Evolutionary conservation across 2,797 vertebrate species (phyloP).

Genomic region (Macropodus opercularis): DNA sequence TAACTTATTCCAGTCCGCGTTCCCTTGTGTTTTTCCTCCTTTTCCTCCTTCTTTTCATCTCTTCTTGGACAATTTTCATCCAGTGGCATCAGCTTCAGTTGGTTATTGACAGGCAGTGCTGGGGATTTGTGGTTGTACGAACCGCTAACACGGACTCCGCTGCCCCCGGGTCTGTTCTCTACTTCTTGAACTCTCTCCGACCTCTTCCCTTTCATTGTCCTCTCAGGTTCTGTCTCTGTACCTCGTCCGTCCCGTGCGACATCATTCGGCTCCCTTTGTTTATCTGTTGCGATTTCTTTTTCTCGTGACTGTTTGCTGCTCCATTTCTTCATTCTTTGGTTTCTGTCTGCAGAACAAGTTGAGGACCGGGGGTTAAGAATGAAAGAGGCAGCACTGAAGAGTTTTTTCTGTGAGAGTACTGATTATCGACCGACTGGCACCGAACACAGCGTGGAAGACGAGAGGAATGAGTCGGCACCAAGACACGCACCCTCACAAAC

Average conservation of each 20-base stretch:
- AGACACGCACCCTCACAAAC: constrained; percentile 53
- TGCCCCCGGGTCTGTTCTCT: constrained; percentile 57
- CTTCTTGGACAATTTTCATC: constrained; percentile 48
- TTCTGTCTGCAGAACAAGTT: constrained; percentile 76
- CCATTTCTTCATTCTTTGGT: constrained; percentile 31
- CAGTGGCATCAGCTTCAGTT: constrained; percentile 56
- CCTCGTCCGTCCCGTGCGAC: constrained; percentile 32
- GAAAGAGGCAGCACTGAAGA: constrained; percentile 42
- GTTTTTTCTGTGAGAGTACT: constrained; percentile 66
- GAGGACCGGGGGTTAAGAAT: constrained; percentile 77
- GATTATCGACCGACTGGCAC: constrained; percentile 57
- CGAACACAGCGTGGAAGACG: constrained; percentile 34
- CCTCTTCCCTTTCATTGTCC: constrained; percentile 53
- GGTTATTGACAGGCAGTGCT: constrained; percentile 72
- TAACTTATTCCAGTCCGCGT: constrained; percentile 5
- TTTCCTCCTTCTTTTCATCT: constrained; percentile 2
- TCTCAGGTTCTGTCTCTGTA: constrained; percentile 29
- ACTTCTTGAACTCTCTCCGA: constrained; percentile 46
- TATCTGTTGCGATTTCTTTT: constrained; percentile 28
- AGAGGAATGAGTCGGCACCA: constrained; percentile 66
- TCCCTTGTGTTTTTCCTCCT: not conserved
- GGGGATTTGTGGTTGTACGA: constrained; percentile 72
- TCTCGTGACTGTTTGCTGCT: not conserved
- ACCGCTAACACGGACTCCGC: constrained; percentile 70
- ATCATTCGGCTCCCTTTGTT: constrained; percentile 29